Evolutionary conservation across 2,797 vertebrate species (phyloP).

Genomic region (Halcyon leucocephala): DNA sequence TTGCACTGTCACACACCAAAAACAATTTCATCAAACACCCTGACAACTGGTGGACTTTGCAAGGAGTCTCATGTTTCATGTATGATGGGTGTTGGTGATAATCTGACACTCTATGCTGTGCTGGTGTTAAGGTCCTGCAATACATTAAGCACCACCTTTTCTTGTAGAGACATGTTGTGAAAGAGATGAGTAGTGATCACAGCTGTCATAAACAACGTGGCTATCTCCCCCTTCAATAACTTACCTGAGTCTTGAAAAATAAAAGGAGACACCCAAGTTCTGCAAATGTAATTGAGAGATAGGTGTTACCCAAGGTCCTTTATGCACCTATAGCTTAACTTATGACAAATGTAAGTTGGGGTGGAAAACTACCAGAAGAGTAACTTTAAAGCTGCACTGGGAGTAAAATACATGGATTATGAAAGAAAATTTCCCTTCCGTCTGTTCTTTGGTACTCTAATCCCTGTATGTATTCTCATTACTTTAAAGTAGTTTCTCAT

Average conservation of each 20-base stretch:
- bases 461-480: background rate
- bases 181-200: background rate
- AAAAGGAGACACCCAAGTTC: fast-evolving
- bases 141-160: background rate
- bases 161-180: background rate
- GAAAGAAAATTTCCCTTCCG: background rate
- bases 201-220: background rate
- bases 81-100: background rate
- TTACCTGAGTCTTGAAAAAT: background rate
- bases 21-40: background rate
- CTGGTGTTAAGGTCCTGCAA: background rate
- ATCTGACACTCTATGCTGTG: background rate
- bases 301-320: background rate
- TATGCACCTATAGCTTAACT: background rate
- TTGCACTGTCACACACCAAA: background rate
- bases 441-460: background rate
- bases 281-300: background rate
- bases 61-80: conserved; percentile 43
- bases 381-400: background rate
- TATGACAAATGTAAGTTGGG: fast-evolving
- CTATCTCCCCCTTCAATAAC: background rate
- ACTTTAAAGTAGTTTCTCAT: background rate
- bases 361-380: background rate
- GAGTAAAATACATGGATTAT: background rate
- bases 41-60: background rate